Evolutionary conservation across 2,888 invertebrate species (phyloP).

Genomic region (Metellina segmentata): DNA sequence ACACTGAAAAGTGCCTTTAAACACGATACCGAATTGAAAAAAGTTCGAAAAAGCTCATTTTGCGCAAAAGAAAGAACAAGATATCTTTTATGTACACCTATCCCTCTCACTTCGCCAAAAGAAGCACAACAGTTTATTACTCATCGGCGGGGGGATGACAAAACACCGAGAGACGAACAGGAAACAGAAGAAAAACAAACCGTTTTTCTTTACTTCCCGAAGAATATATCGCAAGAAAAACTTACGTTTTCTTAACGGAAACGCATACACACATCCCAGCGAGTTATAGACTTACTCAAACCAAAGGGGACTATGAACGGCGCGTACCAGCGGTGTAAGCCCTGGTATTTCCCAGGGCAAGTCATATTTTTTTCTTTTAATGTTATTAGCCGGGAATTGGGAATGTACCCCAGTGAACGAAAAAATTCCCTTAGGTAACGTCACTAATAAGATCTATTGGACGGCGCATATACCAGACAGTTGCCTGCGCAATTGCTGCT

Average conservation of each 20-base stretch:
- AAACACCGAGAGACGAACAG: slow-evolving; percentile 17
- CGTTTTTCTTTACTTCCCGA: slow-evolving; percentile 31
- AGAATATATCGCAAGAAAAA: slow-evolving; percentile 42
- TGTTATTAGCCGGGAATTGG: slow-evolving; percentile 66
- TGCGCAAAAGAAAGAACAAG: not conserved
- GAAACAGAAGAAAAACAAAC: slow-evolving; percentile 43
- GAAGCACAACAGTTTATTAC: not conserved
- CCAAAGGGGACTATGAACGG: slow-evolving; percentile 42
- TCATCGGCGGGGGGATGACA: slow-evolving; percentile 31
- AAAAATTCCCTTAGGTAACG: slow-evolving; percentile 48
- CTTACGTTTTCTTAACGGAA: slow-evolving; percentile 61
- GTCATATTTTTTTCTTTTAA: slow-evolving; percentile 46
- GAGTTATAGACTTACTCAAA: slow-evolving; percentile 48
- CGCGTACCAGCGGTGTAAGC: slow-evolving; percentile 9
- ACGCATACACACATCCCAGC: slow-evolving; percentile 25
- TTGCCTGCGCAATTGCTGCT: slow-evolving; percentile 54
- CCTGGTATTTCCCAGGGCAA: slow-evolving; percentile 51
- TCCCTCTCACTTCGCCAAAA: not conserved
- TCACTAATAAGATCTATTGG: slow-evolving; percentile 64
- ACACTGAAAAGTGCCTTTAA: not conserved
- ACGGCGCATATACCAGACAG: slow-evolving; percentile 14
- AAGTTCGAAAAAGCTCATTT: not conserved
- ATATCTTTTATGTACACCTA: not conserved
- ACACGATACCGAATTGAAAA: not conserved
- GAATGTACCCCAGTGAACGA: slow-evolving; percentile 62